A percentile compares a stretch with the other conserved stretches of the same genome.
These are phyloP conservation scores for Eumacrocentrus americanus DNA, from an alignment of 2,888 invertebrate species.

Conservation along the genomic window DNA sequence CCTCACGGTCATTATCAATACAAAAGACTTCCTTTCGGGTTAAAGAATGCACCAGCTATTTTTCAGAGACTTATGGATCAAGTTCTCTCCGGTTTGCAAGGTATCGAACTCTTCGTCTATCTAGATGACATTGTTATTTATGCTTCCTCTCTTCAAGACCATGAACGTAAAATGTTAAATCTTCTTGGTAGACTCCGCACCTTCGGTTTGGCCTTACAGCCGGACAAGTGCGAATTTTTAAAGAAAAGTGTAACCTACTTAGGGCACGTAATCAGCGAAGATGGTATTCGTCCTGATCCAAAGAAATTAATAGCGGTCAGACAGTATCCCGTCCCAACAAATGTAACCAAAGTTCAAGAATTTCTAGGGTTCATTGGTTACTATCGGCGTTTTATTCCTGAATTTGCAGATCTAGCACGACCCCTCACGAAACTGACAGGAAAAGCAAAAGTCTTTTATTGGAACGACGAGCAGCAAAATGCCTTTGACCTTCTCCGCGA, in stretches of 20 bases:
- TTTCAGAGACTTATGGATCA: slow-evolving; percentile 50
- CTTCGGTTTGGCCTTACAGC: not conserved
- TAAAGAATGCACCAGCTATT: too few relatives aligned
- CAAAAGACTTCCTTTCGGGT: slow-evolving; percentile 46
- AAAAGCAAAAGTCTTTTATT: slow-evolving; percentile 9
- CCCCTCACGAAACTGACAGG: slow-evolving; percentile 22
- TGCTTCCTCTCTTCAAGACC: slow-evolving; percentile 10
- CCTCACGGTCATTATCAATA: slow-evolving; percentile 40
- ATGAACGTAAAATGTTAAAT: not conserved
- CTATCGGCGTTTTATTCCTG: too few relatives aligned
- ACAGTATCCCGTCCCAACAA: slow-evolving; percentile 31
- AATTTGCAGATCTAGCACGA: slow-evolving; percentile 31
- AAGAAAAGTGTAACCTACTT: slow-evolving; percentile 25
- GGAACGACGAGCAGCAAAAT: not conserved
- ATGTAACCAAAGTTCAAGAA: slow-evolving; percentile 26
- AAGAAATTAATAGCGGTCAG: slow-evolving; percentile 27
- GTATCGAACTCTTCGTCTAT: slow-evolving; percentile 20
- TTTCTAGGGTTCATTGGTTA: slow-evolving; percentile 32
- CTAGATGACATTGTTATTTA: slow-evolving; percentile 30
- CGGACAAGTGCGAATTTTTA: not conserved
- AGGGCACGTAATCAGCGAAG: slow-evolving; percentile 32
- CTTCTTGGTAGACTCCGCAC: not conserved
- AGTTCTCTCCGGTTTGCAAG: slow-evolving; percentile 36
- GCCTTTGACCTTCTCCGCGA: not conserved
- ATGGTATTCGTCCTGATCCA: slow-evolving; percentile 31